Percentiles rank a stretch among this genome's conserved stretches.
Conservation (phyloP, 2,113 vertebrate species). For the Syrmaticus mikado region DNA sequence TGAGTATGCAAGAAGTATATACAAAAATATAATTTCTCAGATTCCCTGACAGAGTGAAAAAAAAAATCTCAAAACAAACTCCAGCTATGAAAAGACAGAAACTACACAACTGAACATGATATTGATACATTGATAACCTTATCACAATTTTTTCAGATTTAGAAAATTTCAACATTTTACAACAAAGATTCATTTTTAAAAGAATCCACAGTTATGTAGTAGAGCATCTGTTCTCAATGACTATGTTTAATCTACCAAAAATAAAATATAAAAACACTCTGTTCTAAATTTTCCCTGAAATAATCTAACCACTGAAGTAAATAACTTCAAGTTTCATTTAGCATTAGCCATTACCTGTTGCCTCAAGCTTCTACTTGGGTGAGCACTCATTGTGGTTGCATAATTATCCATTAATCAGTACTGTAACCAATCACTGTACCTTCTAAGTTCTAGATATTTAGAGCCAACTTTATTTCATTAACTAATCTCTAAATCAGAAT, state of each 20-base stretch:
- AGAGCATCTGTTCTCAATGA: conserved; percentile 69
- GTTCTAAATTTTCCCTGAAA: conserved; percentile 55
- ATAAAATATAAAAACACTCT: neutral
- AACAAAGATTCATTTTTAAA: conserved; percentile 21
- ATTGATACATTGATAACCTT: conserved; percentile 13
- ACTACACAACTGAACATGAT: neutral
- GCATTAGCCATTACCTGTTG: conserved; percentile 50
- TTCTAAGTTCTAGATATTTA: conserved; percentile 70
- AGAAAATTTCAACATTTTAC: conserved; percentile 35
- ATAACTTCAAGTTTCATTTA: conserved; percentile 68
- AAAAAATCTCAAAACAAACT: neutral
- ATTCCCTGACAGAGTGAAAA: neutral
- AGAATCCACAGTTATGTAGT: conserved; percentile 34
- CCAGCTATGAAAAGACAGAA: neutral
- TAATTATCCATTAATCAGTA: conserved; percentile 73
- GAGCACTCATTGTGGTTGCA: conserved; percentile 27
- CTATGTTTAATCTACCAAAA: neutral
- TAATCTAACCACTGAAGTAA: conserved; percentile 54
- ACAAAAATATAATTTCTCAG: neutral
- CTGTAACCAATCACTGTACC: conserved; percentile 63
- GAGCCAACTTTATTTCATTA: conserved; percentile 81
- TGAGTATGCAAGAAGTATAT: neutral
- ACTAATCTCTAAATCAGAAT: conserved; percentile 79
- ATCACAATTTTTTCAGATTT: conserved; percentile 3
- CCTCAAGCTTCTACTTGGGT: conserved; percentile 52